phyloP scores from a whole-genome alignment of 2,888 invertebrate species.

The Tenthredo distinguenda region DNA sequence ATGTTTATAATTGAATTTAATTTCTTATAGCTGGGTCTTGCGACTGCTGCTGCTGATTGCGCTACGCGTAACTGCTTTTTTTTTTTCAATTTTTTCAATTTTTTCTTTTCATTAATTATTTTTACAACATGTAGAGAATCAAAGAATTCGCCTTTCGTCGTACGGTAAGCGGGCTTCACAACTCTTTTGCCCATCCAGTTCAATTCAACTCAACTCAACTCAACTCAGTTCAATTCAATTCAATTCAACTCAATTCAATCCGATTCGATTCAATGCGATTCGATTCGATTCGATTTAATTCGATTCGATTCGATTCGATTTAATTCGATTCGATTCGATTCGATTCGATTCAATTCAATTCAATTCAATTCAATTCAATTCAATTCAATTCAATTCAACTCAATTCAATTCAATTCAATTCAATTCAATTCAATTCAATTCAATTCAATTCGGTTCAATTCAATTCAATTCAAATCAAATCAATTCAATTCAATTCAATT shows the following conservation, averaged over 20 bases:
- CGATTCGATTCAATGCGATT: background rate
- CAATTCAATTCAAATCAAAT: background rate
- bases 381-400: background rate
- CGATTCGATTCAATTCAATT: constrained; percentile 6
- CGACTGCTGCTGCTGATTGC: constrained; percentile 70
- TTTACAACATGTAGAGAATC: constrained; percentile 65
- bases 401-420: background rate
- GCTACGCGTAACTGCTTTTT: constrained; percentile 67
- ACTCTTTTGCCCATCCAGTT: background rate
- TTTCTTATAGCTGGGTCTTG: constrained; percentile 64
- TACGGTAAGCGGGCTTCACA: constrained; percentile 7
- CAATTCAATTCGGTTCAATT: background rate
- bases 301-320: background rate
- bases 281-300: background rate
- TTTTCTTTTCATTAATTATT: constrained; percentile 61
- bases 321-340: background rate
- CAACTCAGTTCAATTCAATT: background rate
- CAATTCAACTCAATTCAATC: too few relatives aligned
- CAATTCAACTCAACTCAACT: background rate
- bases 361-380: background rate
- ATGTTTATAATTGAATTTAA: constrained; percentile 57
- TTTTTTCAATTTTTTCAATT: background rate
- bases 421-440: background rate
- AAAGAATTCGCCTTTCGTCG: constrained; percentile 54
- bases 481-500: background rate